These are phyloP conservation scores for Ornithorhynchus anatinus DNA, from an alignment of 2,113 vertebrate genomes.

Conservation along the genomic window DNA sequence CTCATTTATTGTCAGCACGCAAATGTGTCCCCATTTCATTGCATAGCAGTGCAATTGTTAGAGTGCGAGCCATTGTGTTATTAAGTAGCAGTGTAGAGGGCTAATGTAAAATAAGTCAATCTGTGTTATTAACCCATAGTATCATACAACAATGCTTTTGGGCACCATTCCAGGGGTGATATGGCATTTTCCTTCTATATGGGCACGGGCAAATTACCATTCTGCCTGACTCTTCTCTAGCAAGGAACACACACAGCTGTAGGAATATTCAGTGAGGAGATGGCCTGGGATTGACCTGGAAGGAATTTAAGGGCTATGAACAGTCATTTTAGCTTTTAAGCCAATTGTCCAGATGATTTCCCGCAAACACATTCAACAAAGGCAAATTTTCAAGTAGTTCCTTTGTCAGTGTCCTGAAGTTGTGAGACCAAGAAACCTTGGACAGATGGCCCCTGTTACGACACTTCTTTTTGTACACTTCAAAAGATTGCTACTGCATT, in stretches of 20 bases:
- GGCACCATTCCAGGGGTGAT: neutral
- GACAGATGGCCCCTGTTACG: too few relatives aligned
- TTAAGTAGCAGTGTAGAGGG: slow-evolving; percentile 5
- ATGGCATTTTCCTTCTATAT: neutral
- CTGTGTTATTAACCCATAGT: neutral
- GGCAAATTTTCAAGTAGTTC: slow-evolving; percentile 17
- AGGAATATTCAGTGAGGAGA: neutral
- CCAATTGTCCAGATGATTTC: neutral
- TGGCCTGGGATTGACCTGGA: neutral
- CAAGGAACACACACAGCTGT: neutral
- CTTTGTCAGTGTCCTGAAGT: slow-evolving; percentile 23
- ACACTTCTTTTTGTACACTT: too few relatives aligned
- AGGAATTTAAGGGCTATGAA: neutral
- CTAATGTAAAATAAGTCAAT: slow-evolving; percentile 28
- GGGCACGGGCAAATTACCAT: neutral
- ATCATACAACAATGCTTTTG: neutral
- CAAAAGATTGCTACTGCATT: too few relatives aligned
- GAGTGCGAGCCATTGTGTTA: neutral
- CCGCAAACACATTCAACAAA: neutral
- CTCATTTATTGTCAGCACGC: slow-evolving; percentile 43
- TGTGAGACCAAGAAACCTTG: neutral
- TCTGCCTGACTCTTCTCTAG: neutral
- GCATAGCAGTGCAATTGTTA: neutral
- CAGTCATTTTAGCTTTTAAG: slow-evolving; percentile 1
- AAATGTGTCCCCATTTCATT: slow-evolving; percentile 29